Base-by-base conservation (phyloP, 2,797 vertebrate species). In the Coreius guichenoti region DNA sequence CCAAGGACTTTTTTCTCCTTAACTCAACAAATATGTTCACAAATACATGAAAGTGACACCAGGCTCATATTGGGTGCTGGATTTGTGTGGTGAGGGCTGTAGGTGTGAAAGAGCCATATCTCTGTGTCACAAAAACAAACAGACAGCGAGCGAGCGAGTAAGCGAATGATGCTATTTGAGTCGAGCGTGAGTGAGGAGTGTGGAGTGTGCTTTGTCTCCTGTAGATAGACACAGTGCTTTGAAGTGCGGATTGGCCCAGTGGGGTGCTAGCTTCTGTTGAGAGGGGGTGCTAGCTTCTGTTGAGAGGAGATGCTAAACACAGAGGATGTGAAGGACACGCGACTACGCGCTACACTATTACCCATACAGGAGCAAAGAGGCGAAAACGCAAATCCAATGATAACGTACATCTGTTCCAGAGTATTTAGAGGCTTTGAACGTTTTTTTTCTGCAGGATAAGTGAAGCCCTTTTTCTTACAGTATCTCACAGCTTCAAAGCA, bases 331-430 rank as follows among this genome's bases (percentile, higher is more conserved):
- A 93, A 94, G 95, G 96, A 96, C 95, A 95, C 91, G 95, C 93
- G 95, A 96, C 96, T 95, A 95, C 90, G 94, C 92, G 93, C 94
- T 96, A 96, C 95, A 95, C 96, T 96, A 96, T 97, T 97, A 97
- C 95, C 95, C 95, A 97, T 96, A 96, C 95, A 96, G 95, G 93
- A 95, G 95, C 95, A 96, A 94, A 96, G 94, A 94, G 84, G 56
- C 91, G 95, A 95, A 94, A 92, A 96, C 94, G 96, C 97, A 96
- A 97, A 98, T 97, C 96, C 97, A 97, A 96, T 97, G 97, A 99
- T 98, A 98, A 98, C 98, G 96, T 98, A 97, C 97, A 98, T 99
- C 97, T 98, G 97, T 98, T 98, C 97, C 96, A 96, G 95, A 95
- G 95, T 97, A 97, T 98, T 97, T 98, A 98, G 96, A 96, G 95